Evolutionary conservation across 2,888 invertebrate species (phyloP), one percentile per base, ranked within the genome.

Genomic region (Cordilura impudica): DNA sequence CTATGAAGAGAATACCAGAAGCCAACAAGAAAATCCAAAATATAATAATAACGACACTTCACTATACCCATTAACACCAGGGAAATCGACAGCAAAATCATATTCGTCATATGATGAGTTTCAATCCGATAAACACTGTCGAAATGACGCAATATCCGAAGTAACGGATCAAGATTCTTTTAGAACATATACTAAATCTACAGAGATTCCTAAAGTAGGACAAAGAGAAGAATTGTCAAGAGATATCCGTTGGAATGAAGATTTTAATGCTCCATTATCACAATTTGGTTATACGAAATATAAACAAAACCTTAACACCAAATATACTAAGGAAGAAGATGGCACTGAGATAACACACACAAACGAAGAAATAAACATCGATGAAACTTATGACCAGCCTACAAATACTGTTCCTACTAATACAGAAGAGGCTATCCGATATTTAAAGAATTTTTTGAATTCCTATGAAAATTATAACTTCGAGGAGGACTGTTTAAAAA

Each of bases 371-470:
- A 39, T 39, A 3, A n/a, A 0, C 4, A 12, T n/a, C 5, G 2
- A n/a, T 39, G 14, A 35, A 56, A 12, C n/a, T 0, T 10, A 2
- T 12, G 31, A 31, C 35, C 10, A 1, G 2, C 4, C 18, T n/a
- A 16, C n/a, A 14, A 26, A 45, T 16, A 43, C 19, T 2, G 31
- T 14, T 14, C n/a, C 21, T 7, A 23, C 14, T 45, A 7, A 18
- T 23, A 65, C 49, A 7, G 26, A 49, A 23, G 53, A 65, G 3
- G 31, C 58, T 43, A 58, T 78, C 16, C 45, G 10, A 8, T 60
- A 53, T 43, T 43, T 74, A n/a, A 66, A 66, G 12, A 35, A 49
- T 7, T 54, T 66, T 39, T 29, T 74, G n/a, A 29, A 16, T 5
- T 35, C 31, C 8, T 21, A 21, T 2, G 16, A 51, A 43, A 18